Evolutionary conservation across 2,113 vertebrate species (phyloP).

Genomic region (Tragulus kanchil): DNA sequence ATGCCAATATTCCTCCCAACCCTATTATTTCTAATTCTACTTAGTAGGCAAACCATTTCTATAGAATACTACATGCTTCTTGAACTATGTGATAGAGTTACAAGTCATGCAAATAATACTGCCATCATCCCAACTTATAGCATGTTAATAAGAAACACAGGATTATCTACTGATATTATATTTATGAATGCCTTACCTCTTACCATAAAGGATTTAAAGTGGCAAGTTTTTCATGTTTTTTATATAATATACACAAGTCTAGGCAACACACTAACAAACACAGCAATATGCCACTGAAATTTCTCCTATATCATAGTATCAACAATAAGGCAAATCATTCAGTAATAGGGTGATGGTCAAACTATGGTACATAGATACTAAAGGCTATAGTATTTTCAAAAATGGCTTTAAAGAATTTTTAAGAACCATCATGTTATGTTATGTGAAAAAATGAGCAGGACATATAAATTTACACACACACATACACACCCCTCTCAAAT

Average conservation of each 20-base stretch:
- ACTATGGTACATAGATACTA: not conserved
- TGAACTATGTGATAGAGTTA: not conserved
- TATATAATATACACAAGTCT: not conserved
- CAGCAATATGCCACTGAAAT: not conserved
- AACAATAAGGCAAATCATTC: not conserved
- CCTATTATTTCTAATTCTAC: not conserved
- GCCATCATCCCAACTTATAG: not conserved
- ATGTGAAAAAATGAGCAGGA: not conserved
- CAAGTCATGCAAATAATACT: not conserved
- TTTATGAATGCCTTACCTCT: not conserved
- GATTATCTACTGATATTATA: not conserved
- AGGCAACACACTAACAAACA: not conserved
- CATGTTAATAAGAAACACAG: slow-evolving; percentile 26
- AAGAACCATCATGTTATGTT: not conserved
- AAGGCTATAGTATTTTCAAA: not conserved
- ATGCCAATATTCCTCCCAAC: not conserved
- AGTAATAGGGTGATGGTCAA: not conserved
- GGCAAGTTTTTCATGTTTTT: not conserved
- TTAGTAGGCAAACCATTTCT: slow-evolving; percentile 40
- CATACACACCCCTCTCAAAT: not conserved
- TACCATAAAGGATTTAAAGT: not conserved
- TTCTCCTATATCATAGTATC: not conserved
- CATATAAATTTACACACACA: not conserved
- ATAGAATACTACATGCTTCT: not conserved
- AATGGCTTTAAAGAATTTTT: not conserved